Percentiles rank a stretch among this genome's conserved stretches.
These are phyloP conservation scores for Pachyuromys duprasi DNA, from an alignment of 2,797 vertebrate genomes.

Conservation along the genomic window DNA sequence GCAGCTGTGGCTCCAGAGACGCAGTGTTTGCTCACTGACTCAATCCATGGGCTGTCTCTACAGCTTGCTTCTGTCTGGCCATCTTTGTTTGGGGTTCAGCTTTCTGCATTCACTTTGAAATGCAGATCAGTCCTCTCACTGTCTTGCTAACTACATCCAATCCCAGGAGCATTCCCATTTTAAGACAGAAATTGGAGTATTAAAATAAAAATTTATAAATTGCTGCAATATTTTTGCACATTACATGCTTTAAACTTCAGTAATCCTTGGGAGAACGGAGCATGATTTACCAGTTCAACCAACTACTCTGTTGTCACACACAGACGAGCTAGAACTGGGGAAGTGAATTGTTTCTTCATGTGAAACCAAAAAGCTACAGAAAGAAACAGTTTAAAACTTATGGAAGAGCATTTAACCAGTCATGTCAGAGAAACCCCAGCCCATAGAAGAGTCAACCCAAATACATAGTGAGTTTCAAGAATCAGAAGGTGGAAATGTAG, in stretches of 20 bases:
- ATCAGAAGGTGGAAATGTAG: background rate
- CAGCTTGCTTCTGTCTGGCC: background rate
- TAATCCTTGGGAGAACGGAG: background rate
- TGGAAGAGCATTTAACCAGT: background rate
- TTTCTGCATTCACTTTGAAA: conserved; percentile 37
- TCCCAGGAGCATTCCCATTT: background rate
- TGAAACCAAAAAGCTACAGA: background rate
- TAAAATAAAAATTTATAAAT: background rate
- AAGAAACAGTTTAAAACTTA: background rate
- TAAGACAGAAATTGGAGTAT: background rate
- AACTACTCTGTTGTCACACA: background rate
- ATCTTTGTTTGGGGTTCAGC: background rate
- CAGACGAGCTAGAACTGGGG: background rate
- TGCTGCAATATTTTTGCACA: background rate
- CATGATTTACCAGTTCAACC: background rate
- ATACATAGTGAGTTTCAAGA: background rate
- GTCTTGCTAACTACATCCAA: background rate
- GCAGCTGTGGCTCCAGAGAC: background rate
- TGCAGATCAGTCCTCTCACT: background rate
- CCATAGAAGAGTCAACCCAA: background rate
- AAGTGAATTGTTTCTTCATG: background rate
- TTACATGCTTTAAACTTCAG: conserved; percentile 12
- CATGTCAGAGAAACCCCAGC: background rate
- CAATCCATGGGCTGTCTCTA: background rate
- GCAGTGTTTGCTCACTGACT: background rate